Evolutionary conservation across 2,113 vertebrate genomes (phyloP).

Genomic region (Psilopogon haemacephalus): DNA sequence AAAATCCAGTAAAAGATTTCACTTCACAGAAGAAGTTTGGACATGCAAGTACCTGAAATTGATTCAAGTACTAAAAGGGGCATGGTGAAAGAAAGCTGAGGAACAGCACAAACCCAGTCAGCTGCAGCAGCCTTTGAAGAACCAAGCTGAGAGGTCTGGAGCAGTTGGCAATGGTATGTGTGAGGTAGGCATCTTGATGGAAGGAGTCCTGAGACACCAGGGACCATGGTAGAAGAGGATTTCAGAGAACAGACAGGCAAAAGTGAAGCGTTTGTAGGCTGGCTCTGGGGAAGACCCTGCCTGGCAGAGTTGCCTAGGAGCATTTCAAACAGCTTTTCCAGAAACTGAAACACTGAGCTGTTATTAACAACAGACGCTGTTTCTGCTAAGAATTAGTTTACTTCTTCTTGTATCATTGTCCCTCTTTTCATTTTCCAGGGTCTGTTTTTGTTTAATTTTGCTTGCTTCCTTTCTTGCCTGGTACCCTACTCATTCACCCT

Average conservation of each 20-base stretch:
- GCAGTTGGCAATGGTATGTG: not conserved
- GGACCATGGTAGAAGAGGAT: not conserved
- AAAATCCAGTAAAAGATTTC: not conserved
- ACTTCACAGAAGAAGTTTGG: not conserved
- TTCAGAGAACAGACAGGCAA: rapidly evolving
- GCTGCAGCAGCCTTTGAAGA: not conserved
- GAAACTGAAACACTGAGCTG: not conserved
- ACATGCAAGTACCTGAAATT: not conserved
- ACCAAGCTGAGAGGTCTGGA: not conserved
- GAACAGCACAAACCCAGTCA: not conserved
- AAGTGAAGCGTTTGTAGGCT: not conserved
- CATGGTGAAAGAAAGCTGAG: not conserved
- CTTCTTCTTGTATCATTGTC: not conserved
- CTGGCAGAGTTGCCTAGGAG: not conserved
- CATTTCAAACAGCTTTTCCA: not conserved
- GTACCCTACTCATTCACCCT: not conserved
- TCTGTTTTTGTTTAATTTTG: not conserved
- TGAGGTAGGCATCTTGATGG: not conserved
- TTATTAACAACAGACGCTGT: not conserved
- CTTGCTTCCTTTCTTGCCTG: not conserved
- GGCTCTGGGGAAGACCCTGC: not conserved
- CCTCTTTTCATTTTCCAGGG: not conserved
- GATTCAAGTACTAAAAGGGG: not conserved
- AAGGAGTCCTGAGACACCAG: not conserved
- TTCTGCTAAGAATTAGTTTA: not conserved